Evolutionary conservation across 2,888 invertebrate species (phyloP), one percentile per base, ranked within the genome.

Genomic region (Venusia cambrica): DNA sequence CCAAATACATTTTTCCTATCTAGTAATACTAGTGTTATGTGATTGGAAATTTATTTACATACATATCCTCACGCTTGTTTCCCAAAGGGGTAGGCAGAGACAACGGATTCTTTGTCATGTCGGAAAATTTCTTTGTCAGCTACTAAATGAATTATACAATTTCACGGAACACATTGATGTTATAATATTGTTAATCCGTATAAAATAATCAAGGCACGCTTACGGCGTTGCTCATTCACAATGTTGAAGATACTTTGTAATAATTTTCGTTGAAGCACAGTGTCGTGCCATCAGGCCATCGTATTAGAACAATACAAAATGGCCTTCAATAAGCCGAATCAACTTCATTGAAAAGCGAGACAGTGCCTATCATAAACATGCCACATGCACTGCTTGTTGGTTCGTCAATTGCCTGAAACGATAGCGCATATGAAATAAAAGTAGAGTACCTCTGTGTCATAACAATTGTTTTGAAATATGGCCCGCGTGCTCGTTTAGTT

Each of bases 281-380:
- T 31, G 48, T 17, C 26, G 34, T 41, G 43, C 48, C 41, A 44
- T 25, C 35, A 40, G 35, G 16, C 12, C 16, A 19, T 20, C 21
- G 27, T 38, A 31, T 45, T 30, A 31, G 29, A 38, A 26, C 31
- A 43, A 31, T 34, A 46, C 54, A 55, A 60, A 54, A 48, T 39
- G 26, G 30, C 36, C 35, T 45, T 40, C 38, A 45, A 45, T 47
- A 45, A 45, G 30, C 34, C 29, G 46, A 44, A 46, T 38, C 37
- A 42, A 19, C 25, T 44, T 44, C 47, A 48, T 52, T 54, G 52
- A 56, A 54, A 53, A 49, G 50, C 42, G 30, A 45, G 34, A 50
- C 44, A 38, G n/a, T n/a, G n/a, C n/a, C 31, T 45, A 36, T 43
- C 52, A 54, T 68, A 63, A 68, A 68, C 44, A 66, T 61, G 67